Conservation (phyloP, 2,113 vertebrate species). For the Gorsachius goisagi region DNA sequence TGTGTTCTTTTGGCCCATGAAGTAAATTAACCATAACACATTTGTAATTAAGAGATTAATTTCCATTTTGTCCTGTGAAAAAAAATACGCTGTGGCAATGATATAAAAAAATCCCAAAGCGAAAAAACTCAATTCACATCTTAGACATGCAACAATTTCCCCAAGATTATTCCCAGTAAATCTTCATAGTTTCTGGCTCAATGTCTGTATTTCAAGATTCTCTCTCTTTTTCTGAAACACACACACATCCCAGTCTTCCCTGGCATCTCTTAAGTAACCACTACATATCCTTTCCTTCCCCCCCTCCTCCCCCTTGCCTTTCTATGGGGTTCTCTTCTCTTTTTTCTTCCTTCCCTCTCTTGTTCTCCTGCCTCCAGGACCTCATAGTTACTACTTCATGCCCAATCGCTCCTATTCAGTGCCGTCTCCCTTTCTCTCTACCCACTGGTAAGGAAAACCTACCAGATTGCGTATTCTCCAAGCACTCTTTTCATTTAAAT, state of each 20-base stretch:
- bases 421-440: neutral
- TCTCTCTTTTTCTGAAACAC: neutral
- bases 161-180: neutral
- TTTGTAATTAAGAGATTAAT: neutral
- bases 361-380: conserved; percentile 37
- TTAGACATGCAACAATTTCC: neutral
- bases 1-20: neutral
- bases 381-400: conserved; percentile 44
- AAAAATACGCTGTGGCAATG: neutral
- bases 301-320: conserved; percentile 11
- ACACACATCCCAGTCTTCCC: neutral
- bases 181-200: neutral
- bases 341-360: conserved; percentile 19
- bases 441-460: conserved; percentile 47
- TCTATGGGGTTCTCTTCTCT: conserved; percentile 21
- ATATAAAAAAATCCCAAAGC: neutral
- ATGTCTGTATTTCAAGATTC: neutral
- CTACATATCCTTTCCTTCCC: neutral
- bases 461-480: conserved; percentile 32
- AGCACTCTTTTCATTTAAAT: conserved; percentile 38
- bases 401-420: conserved; percentile 30
- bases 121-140: neutral
- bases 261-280: conserved; percentile 15
- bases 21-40: neutral
- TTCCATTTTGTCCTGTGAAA: neutral